phyloP scores from a whole-genome alignment of 1,140 invertebrate species.

The Cylas formicarius region DNA sequence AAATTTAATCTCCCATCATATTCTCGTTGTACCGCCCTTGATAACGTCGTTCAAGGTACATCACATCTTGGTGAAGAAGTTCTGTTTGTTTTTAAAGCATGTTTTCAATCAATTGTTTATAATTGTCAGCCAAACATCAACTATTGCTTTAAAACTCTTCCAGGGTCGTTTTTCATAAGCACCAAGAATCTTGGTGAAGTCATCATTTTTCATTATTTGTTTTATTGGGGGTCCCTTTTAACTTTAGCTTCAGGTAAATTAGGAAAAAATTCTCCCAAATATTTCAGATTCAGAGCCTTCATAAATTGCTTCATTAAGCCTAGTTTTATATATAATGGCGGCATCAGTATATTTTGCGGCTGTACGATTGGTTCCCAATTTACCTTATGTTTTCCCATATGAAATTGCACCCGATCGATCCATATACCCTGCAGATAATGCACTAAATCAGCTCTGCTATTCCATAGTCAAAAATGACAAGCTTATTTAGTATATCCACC shows the following conservation, averaged over 20 bases:
- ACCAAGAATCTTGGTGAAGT: not conserved
- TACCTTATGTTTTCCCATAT: constrained; percentile 33
- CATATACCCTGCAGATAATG: constrained; percentile 37
- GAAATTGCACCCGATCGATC: constrained; percentile 30
- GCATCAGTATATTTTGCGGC: constrained; percentile 30
- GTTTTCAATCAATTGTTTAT: constrained; percentile 21
- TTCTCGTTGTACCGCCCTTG: no score
- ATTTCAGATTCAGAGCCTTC: no score
- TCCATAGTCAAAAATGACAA: constrained; percentile 43
- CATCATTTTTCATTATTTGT: constrained; percentile 6
- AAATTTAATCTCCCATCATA: no score
- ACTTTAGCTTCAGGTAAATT: constrained; percentile 1
- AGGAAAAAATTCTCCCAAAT: not conserved
- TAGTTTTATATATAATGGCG: no score
- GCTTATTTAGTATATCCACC: constrained; percentile 41
- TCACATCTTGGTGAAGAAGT: no score
- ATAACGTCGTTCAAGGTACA: no score
- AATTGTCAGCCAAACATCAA: constrained; percentile 30
- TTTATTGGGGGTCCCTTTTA: constrained; percentile 5
- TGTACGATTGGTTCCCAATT: constrained; percentile 33
- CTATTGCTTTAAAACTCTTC: constrained; percentile 21
- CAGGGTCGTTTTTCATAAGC: not conserved
- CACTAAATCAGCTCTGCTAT: constrained; percentile 36
- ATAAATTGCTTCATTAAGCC: constrained; percentile 28
- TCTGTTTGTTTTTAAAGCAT: constrained; percentile 5